Percentiles rank a stretch among this genome's conserved stretches.
phyloP scores from a whole-genome alignment of 2,113 vertebrate species.

The Dicentrarchus labrax region DNA sequence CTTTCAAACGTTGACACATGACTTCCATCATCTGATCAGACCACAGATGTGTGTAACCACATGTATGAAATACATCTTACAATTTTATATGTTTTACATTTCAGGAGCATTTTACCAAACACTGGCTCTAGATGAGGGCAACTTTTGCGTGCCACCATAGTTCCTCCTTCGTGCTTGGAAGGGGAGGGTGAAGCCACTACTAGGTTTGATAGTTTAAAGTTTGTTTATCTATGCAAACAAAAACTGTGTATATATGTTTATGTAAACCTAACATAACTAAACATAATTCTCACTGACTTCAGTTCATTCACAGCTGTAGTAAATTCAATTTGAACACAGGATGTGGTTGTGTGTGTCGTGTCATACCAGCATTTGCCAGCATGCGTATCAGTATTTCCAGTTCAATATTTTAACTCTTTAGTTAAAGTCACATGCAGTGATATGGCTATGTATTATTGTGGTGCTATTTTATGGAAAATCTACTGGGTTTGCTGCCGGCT shows the following conservation, averaged over 20 bases:
- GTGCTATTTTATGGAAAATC: conserved; percentile 3
- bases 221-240: not conserved
- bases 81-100: too few species aligned
- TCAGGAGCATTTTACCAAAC: not conserved
- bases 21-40: conserved; percentile 23
- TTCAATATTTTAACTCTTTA: not conserved
- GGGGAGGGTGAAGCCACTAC: too few species aligned
- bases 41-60: not conserved
- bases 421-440: not conserved
- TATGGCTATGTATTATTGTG: not conserved
- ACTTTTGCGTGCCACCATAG: too few species aligned
- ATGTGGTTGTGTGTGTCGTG: conserved; percentile 10
- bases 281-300: not conserved
- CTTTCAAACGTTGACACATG: conserved; percentile 31
- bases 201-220: not conserved
- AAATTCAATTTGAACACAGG: conserved; percentile 27
- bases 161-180: too few species aligned
- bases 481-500: conserved; percentile 23
- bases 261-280: not conserved
- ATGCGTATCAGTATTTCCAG: not conserved
- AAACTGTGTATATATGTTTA: too few species aligned
- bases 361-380: not conserved
- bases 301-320: conserved; percentile 12
- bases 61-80: not conserved
- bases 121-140: too few species aligned